Percentiles rank a stretch among this genome's conserved stretches.
Evolutionary conservation across 2,797 vertebrate genomes (phyloP).

Genomic region (Loris lydekkerianus): DNA sequence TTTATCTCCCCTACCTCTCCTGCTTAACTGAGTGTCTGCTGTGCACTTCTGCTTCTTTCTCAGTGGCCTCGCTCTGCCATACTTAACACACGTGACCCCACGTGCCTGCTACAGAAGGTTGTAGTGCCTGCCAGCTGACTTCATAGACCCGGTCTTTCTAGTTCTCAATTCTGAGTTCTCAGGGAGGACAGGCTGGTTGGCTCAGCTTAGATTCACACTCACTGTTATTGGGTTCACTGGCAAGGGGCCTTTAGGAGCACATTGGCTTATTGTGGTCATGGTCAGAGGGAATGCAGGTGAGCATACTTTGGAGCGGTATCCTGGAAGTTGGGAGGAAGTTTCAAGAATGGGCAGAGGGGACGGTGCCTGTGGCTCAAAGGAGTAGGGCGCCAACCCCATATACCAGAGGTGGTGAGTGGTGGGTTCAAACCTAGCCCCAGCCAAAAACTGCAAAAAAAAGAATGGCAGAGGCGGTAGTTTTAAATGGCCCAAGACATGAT

Average conservation of each 20-base stretch:
- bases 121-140: background rate
- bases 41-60: background rate
- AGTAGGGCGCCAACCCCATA: too few relatives aligned
- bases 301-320: fast-evolving
- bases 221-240: fast-evolving
- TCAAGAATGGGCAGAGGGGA: background rate
- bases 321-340: background rate
- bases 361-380: too few relatives aligned
- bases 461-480: background rate
- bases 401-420: too few relatives aligned
- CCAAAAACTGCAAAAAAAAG: too few relatives aligned
- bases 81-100: background rate
- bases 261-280: too few relatives aligned
- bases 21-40: background rate
- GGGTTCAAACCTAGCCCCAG: too few relatives aligned
- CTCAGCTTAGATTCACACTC: background rate
- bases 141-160: background rate
- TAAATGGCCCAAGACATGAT: background rate
- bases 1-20: background rate
- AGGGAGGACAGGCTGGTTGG: background rate
- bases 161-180: background rate
- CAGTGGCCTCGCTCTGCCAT: background rate
- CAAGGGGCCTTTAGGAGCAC: fast-evolving
- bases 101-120: background rate
- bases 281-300: too few relatives aligned